phyloP scores from a whole-genome alignment of 2,888 invertebrate genomes.

The Xylocampa areola region DNA sequence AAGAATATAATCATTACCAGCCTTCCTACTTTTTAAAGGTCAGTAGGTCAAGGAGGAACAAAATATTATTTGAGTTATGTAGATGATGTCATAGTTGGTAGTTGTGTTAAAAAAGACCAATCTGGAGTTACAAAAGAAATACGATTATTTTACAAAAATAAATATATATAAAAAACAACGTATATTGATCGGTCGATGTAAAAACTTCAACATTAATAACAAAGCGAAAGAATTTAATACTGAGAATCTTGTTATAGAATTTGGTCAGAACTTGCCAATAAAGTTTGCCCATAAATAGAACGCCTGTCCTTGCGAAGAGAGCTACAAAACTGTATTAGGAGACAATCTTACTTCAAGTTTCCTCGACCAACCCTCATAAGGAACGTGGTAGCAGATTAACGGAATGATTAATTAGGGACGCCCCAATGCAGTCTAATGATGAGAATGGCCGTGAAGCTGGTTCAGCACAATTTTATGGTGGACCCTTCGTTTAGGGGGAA shows the following conservation, averaged over 20 bases:
- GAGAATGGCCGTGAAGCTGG: conserved; percentile 19
- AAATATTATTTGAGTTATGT: too few relatives aligned
- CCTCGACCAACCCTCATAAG: conserved; percentile 27
- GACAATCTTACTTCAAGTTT: conserved; percentile 23
- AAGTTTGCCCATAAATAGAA: conserved; percentile 41
- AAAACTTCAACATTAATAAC: conserved; percentile 34
- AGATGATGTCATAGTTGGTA: too few relatives aligned
- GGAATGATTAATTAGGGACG: conserved; percentile 36
- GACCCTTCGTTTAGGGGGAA: not conserved
- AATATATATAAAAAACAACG: too few relatives aligned
- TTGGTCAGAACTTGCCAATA: conserved; percentile 41
- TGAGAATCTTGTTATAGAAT: conserved; percentile 22
- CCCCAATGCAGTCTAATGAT: conserved; percentile 29
- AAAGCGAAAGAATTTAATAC: conserved; percentile 17
- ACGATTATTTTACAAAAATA: too few relatives aligned
- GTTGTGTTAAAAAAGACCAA: too few relatives aligned
- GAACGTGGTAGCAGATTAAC: conserved; percentile 33
- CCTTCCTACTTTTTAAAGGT: too few relatives aligned
- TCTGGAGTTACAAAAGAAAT: too few relatives aligned
- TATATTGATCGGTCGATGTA: too few relatives aligned
- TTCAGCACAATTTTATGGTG: conserved; percentile 24
- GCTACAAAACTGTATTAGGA: conserved; percentile 33
- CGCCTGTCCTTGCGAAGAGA: conserved; percentile 29
- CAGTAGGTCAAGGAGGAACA: too few relatives aligned
- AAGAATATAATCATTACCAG: too few relatives aligned